Evolutionary conservation across 2,113 vertebrate genomes (phyloP), one percentile per base, ranked within the genome.

Genomic region (Apteryx owenii): DNA sequence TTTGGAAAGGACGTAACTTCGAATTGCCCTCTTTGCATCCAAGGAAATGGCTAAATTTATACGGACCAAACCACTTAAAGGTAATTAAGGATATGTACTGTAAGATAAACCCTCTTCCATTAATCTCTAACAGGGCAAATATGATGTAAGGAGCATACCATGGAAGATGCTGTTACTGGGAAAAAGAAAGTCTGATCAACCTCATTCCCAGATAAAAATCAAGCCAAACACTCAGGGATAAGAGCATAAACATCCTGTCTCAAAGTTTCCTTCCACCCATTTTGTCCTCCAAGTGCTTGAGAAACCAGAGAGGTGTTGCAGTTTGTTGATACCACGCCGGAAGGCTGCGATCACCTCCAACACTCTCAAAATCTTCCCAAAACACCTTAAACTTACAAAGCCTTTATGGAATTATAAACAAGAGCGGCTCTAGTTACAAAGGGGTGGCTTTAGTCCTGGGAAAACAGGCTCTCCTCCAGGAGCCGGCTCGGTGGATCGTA

Each of bases 301-400:
- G 86, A 62, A 84, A 51, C 51, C 64, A 36, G 40, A 81, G 82
- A 71, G 64, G 21, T 62, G 71, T 80, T 69, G 75, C 10, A 8
- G 25, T 80, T 73, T 22, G 23, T 40, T 40, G 40, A 31, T 0
- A 56, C 2, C 38, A 0, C 3, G 69, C 44, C 1, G 1, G 73
- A 96, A 88, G 51, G 66, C 36, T 95, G 89, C 81, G 13, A 58
- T 95, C 79, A 80, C 58, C 29, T 62, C 65, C 73, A 85, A n/a
- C 53, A 17, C 0, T 0, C n/a, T 38, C 64, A 31, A n/a, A 6
- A 9, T 29, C 4, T 48, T 15, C 72, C 81, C 20, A 7, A 4
- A 92, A 69, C 77, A 62, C 58, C 78, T 92, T 53, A 78, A 72
- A 1, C 53, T 89, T 26, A 40, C 62, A 82, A 82, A 92, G 56